These are phyloP conservation scores for Hemichromis elongatus DNA, from an alignment of 2,113 vertebrate species.

Conservation along the genomic window DNA sequence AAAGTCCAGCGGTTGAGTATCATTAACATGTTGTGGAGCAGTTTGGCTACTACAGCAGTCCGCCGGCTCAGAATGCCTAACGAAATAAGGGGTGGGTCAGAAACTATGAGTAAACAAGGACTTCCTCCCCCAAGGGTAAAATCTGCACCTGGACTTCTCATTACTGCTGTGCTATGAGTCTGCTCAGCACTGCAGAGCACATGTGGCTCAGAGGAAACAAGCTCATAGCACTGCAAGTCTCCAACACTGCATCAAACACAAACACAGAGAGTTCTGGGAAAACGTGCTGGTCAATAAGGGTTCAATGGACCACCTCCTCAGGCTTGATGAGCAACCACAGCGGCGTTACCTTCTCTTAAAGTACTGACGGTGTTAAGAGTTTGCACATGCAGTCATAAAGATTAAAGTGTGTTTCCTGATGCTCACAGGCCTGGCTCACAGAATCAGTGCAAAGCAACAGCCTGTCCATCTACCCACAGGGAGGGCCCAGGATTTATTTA, in stretches of 20 bases:
- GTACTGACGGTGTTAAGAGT: neutral
- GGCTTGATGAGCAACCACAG: constrained; percentile 1
- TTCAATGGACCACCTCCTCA: neutral
- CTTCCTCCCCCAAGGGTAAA: constrained; percentile 58
- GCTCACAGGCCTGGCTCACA: neutral
- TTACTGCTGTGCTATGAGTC: constrained; percentile 26
- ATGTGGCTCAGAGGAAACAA: constrained; percentile 62
- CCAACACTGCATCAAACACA: constrained; percentile 24
- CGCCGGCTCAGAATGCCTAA: neutral
- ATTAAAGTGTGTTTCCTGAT: neutral
- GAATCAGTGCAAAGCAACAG: neutral
- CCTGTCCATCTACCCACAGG: neutral
- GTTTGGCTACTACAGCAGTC: neutral
- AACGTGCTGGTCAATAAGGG: neutral
- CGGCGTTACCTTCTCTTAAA: neutral
- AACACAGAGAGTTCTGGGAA: neutral
- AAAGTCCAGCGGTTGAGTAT: neutral
- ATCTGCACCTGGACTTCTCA: constrained; percentile 65
- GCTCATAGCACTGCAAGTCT: constrained; percentile 33
- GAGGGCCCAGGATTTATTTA: constrained; percentile 16
- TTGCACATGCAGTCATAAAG: neutral
- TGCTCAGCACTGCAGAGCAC: constrained; percentile 33
- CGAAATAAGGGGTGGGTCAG: constrained; percentile 11
- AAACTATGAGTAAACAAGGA: constrained; percentile 57
- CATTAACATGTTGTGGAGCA: neutral